Percentiles rank a stretch among this genome's conserved stretches.
phyloP scores from a whole-genome alignment of 2,113 vertebrate species.

The Triplophysa rosa region DNA sequence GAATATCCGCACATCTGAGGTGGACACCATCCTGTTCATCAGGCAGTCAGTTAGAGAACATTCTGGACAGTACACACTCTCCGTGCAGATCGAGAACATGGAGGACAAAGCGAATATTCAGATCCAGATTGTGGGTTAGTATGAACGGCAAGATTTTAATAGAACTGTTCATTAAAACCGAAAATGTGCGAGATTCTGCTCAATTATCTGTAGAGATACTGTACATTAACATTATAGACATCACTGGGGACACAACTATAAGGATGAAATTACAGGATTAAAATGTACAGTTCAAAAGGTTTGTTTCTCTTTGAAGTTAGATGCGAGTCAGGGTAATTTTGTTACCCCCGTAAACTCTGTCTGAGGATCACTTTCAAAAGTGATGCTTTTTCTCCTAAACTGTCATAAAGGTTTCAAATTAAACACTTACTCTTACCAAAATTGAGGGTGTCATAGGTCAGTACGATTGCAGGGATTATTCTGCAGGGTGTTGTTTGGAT shows the following conservation, averaged over 20 bases:
- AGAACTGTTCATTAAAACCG: background rate
- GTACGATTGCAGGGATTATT: slow-evolving; percentile 61
- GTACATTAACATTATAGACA: background rate
- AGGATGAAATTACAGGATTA: background rate
- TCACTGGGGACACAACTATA: background rate
- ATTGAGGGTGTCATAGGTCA: slow-evolving; percentile 28
- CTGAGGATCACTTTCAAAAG: slow-evolving; percentile 27
- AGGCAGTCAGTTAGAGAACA: slow-evolving; percentile 77
- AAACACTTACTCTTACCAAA: slow-evolving; percentile 5
- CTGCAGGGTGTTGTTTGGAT: slow-evolving; percentile 61
- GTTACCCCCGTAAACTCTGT: background rate
- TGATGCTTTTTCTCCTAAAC: background rate
- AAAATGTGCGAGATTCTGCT: background rate
- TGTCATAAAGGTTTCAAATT: slow-evolving; percentile 5
- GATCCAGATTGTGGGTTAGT: slow-evolving; percentile 85
- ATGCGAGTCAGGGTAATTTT: background rate
- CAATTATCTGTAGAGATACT: background rate
- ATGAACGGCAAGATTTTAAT: background rate
- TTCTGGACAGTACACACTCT: slow-evolving; percentile 82
- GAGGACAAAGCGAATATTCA: slow-evolving; percentile 76
- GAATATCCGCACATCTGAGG: slow-evolving; percentile 73
- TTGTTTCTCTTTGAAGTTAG: slow-evolving; percentile 14
- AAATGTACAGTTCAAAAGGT: background rate
- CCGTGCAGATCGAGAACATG: slow-evolving; percentile 83
- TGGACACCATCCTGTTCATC: slow-evolving; percentile 87